Evolutionary conservation across 2,888 invertebrate species (phyloP), one percentile per base, ranked within the genome.

Genomic region (Tineola bisselliella): DNA sequence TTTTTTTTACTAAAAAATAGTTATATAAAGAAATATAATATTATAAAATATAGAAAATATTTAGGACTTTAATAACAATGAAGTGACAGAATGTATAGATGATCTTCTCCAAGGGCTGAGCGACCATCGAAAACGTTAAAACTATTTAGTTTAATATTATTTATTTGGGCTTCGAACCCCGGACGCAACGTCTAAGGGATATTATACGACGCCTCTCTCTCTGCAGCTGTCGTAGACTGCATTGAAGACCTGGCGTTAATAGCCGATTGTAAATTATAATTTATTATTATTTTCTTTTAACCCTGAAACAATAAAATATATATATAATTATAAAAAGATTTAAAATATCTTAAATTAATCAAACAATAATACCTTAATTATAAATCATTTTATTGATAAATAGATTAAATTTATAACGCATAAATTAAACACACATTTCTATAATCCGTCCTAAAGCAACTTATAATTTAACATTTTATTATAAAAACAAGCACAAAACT

Each of bases 1-100:
- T 43, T 48, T 3, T 38, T 6, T 38, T 38, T 6, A 10, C 31
- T 13, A 44, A 44, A 8, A 52, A 52, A 52, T 25, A 25, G 25
- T 4, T 25, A 54, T 18, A 19, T 6, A 54, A 25, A 54, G 18
- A 54, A 19, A 17, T 10, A 48, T 48, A 6, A 62, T 43, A 73
- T 78, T 88, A 87, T 84, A 81, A 86, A 67, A 88, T 88, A 65
- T 83, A 84, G 69, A 87, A 87, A 62, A 87, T 84, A 66, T 86
- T 84, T 18, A 88, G 81, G 69, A 83, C 82, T 76, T 88, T 88
- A 82, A 88, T 87, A 83, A 87, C 71, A 86, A 84, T 87, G 86
- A 88, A 88, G 86, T 88, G 87, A 86, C 87, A 84, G 79, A 68
- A 78, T 74, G 87, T 79, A 71, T 84, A 87, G 67, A 72, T 72